These are phyloP conservation scores for Characodon lateralis DNA, from an alignment of 2,797 vertebrate genomes.

Conservation along the genomic window DNA sequence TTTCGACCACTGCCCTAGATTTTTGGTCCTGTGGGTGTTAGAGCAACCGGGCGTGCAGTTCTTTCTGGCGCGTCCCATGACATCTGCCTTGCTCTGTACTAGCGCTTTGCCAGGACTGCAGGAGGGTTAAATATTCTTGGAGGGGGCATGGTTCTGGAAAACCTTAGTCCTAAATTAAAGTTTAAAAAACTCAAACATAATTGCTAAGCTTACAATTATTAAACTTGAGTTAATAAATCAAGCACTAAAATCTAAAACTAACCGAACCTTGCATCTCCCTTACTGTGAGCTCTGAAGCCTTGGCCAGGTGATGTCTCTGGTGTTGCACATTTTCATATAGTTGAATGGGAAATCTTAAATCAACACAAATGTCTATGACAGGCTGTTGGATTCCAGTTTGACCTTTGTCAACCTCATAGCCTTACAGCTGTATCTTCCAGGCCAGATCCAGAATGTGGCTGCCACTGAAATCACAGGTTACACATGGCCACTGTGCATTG, in stretches of 20 bases:
- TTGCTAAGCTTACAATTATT: not conserved
- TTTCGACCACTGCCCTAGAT: too few species aligned
- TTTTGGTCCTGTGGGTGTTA: too few species aligned
- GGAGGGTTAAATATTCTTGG: not conserved
- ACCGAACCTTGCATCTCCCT: not conserved
- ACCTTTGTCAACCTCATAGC: constrained; percentile 57
- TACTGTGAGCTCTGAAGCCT: not conserved
- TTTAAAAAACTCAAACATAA: not conserved
- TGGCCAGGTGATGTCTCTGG: not conserved
- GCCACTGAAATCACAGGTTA: constrained; percentile 66
- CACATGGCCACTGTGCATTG: constrained; percentile 51
- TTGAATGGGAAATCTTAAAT: not conserved
- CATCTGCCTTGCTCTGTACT: too few species aligned
- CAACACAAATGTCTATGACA: not conserved
- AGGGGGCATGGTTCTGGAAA: not conserved
- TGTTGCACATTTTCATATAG: not conserved
- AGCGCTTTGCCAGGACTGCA: too few species aligned
- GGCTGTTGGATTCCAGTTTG: constrained; percentile 24
- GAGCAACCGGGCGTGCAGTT: too few species aligned
- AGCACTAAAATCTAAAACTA: not conserved
- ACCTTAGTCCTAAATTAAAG: not conserved
- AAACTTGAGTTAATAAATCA: not conserved
- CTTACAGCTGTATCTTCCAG: constrained; percentile 36
- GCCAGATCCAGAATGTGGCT: constrained; percentile 55
- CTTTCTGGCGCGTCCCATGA: too few species aligned